Evolutionary conservation across 2,888 invertebrate species (phyloP).

Genomic region (Stratiomys singularior): DNA sequence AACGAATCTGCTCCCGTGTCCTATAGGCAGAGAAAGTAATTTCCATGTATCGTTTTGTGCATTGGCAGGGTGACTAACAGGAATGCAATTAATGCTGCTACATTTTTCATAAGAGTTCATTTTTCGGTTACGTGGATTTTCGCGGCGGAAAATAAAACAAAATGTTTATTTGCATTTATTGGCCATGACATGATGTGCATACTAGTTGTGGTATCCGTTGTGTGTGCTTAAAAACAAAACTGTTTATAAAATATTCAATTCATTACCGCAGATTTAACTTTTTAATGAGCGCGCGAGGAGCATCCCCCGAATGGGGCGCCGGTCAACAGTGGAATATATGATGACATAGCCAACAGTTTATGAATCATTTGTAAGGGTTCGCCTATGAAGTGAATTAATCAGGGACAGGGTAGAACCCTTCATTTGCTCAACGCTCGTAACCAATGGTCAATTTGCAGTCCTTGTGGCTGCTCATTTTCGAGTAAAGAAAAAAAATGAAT

Average conservation of each 20-base stretch:
- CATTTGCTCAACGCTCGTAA: too few relatives aligned
- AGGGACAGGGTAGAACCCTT: too few relatives aligned
- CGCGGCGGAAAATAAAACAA: too few relatives aligned
- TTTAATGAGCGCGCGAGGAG: neutral
- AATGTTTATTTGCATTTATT: constrained; percentile 28
- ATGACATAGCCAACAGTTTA: too few relatives aligned
- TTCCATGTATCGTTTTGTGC: neutral
- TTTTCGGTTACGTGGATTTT: neutral
- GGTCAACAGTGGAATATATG: too few relatives aligned
- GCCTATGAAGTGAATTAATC: too few relatives aligned
- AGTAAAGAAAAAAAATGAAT: too few relatives aligned
- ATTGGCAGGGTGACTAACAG: neutral
- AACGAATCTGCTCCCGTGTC: too few relatives aligned
- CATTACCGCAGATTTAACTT: constrained; percentile 23
- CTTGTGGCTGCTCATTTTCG: too few relatives aligned
- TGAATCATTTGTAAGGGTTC: too few relatives aligned
- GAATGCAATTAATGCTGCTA: constrained; percentile 15
- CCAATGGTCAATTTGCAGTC: too few relatives aligned
- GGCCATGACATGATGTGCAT: neutral
- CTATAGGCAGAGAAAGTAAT: neutral
- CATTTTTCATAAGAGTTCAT: constrained; percentile 20
- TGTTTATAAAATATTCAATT: constrained; percentile 27
- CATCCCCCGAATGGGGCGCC: too few relatives aligned
- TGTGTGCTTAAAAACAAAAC: constrained; percentile 3
- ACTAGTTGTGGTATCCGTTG: neutral